Evolutionary conservation across 2,113 vertebrate genomes (phyloP), one percentile per base, ranked within the genome.

Genomic region (Clarias gariepinus): DNA sequence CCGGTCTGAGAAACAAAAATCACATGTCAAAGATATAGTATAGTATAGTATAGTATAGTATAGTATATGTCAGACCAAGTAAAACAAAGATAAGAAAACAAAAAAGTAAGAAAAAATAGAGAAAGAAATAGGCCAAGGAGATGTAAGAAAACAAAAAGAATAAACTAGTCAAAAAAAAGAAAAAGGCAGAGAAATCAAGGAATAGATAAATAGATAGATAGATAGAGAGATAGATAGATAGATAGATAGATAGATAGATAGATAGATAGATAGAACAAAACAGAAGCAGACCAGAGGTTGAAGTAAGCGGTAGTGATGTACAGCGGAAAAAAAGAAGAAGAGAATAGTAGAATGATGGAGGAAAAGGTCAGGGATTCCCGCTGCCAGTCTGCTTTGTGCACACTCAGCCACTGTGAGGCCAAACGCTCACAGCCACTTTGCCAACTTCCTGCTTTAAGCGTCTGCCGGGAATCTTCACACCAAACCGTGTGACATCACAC

Each of bases 321-420:
- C 60, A 82, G 90, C 81, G 88, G 79, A 89, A 64, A 28, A 36
- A 30, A 87, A 86, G 47, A 36, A 41, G 28, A 11, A 71, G 81
- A 85, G 90, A 88, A 92, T 84, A 89, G 84, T 61, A 91, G 89
- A 92, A 60, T 87, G 90, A 88, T 77, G 63, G 87, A 88, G 77
- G 89, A 87, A 92, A 93, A 95, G 93, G 92, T 93, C 93, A 94
- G 91, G 91, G 91, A 93, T 93, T 94, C 92, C 93, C 81, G 68
- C 93, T 93, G 94, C 93, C 90, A 84, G 83, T 90, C 88, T 89
- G 91, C 93, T 93, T 93, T 94, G 93, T 95, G 76, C 86, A 82
- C 87, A 86, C 83, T 88, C 91, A 91, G 84, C 47, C 91, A 92
- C 90, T 90, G 92, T 92, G 91, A 93, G 93, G 90, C 90, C 83